phyloP scores from a whole-genome alignment of 1,140 invertebrate genomes.

The Parapsyche elsis region DNA sequence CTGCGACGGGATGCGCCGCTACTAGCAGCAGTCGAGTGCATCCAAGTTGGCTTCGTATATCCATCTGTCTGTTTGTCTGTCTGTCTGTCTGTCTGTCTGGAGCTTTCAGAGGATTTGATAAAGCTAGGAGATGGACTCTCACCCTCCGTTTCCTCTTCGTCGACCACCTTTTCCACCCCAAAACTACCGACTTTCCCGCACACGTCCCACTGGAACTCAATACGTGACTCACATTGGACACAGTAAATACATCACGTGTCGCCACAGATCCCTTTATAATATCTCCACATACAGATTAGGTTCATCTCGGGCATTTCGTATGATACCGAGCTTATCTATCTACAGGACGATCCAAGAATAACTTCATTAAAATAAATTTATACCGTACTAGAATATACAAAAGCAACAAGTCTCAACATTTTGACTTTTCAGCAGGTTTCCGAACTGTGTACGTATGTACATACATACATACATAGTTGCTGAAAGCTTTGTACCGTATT shows the following conservation, averaged over 20 bases:
- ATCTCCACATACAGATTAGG: neutral
- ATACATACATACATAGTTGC: too few relatives aligned
- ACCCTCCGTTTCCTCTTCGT: neutral
- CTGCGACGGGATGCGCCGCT: too few relatives aligned
- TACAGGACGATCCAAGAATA: too few relatives aligned
- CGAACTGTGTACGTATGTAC: too few relatives aligned
- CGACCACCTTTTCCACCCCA: neutral
- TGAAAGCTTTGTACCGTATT: too few relatives aligned
- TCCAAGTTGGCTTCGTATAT: too few relatives aligned
- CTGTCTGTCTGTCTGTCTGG: neutral
- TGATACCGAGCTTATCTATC: too few relatives aligned
- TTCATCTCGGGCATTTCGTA: neutral
- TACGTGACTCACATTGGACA: neutral
- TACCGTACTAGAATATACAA: too few relatives aligned
- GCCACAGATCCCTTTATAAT: neutral
- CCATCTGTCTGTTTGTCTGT: neutral
- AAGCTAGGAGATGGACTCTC: neutral
- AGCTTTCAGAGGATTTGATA: constrained; percentile 31
- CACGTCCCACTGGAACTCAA: constrained; percentile 18
- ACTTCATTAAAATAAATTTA: too few relatives aligned
- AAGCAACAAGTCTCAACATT: too few relatives aligned
- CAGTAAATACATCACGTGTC: constrained; percentile 36
- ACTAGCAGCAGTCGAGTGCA: too few relatives aligned
- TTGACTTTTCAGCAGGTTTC: too few relatives aligned
- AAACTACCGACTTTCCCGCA: neutral